These are phyloP conservation scores for Zenarchopterus dispar DNA, from an alignment of 2,797 vertebrate species.

Conservation along the genomic window DNA sequence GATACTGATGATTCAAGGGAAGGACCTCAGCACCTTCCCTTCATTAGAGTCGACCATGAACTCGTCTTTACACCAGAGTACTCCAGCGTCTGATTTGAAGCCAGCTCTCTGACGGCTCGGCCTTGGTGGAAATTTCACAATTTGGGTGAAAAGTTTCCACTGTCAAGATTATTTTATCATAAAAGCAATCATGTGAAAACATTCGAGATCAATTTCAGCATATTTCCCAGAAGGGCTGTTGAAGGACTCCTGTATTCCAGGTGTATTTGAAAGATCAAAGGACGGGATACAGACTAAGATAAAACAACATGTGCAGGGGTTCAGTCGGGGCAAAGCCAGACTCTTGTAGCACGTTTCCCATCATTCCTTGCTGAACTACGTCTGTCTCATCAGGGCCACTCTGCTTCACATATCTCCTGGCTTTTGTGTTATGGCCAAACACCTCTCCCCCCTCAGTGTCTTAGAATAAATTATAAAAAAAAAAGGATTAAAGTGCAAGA, in stretches of 20 bases:
- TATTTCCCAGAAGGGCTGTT: neutral
- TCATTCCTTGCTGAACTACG: conserved; percentile 41
- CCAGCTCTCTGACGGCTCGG: too few relatives aligned
- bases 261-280: conserved; percentile 42
- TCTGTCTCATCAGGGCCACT: conserved; percentile 53
- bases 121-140: too few relatives aligned
- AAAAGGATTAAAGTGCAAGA: conserved; percentile 46
- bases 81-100: too few relatives aligned
- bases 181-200: neutral
- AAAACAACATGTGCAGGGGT: conserved; percentile 34
- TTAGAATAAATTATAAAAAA: conserved; percentile 58
- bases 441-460: conserved; percentile 14
- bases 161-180: neutral
- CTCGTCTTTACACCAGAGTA: too few relatives aligned
- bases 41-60: too few relatives aligned
- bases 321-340: conserved; percentile 35
- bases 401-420: conserved; percentile 36
- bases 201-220: conserved; percentile 11
- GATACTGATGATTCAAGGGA: too few relatives aligned
- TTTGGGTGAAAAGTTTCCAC: neutral
- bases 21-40: too few relatives aligned
- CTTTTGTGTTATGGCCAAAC: conserved; percentile 53
- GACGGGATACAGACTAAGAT: conserved; percentile 31
- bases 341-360: conserved; percentile 48
- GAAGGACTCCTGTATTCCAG: conserved; percentile 1